Base-by-base conservation (phyloP, 2,797 vertebrate genomes). In the Cryptoprocta ferox region DNA sequence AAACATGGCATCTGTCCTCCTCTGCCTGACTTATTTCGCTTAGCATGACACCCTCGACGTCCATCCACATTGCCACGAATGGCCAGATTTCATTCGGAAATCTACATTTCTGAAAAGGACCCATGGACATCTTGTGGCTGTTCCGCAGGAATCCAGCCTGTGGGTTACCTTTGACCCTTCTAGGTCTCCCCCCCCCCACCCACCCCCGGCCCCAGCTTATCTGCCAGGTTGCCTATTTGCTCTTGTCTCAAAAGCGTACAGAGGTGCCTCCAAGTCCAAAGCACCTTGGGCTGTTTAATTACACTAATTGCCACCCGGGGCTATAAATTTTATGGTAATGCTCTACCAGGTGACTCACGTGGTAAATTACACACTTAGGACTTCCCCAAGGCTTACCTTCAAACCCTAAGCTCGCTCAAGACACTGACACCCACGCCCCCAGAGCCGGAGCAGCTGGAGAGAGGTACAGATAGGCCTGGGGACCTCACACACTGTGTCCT, bases 301-400 rank as follows among this genome's bases (percentile, higher is more conserved):
- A 92, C 53, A 32, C 90, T 97, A 97, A 97, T 97, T 97, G 89
- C 92, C 91, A 97, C 98, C 95, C 39, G 59, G 6, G 97, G 97
- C 96, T 97, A 95, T 97, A 92, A 95, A 89, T 97, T 97, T 97
- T 78, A 86, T 78, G 90, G 92, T 95, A 97, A 96, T 97, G 78
- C 92, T 63, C 93, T 56, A 75, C 84, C 26, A 75, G 96, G 95
- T 98, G 97, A 98, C 96, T 98, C 97, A 97, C 96, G 95, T 95
- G 93, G 97, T 98, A 97, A 98, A 95, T 96, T 91, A 97, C 90
- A 96, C 97, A 95, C 97, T 95, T 93, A 93, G 93, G 95, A 97
- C 93, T 97, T 97, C 95, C 95, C 81, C 88, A 45, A 80, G 92
- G 95, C 97, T 97, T 88, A 71, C 90, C 95, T 96, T 92, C 92